phyloP scores from a whole-genome alignment of 1,140 invertebrate genomes.

The Marisa cornuarietis region DNA sequence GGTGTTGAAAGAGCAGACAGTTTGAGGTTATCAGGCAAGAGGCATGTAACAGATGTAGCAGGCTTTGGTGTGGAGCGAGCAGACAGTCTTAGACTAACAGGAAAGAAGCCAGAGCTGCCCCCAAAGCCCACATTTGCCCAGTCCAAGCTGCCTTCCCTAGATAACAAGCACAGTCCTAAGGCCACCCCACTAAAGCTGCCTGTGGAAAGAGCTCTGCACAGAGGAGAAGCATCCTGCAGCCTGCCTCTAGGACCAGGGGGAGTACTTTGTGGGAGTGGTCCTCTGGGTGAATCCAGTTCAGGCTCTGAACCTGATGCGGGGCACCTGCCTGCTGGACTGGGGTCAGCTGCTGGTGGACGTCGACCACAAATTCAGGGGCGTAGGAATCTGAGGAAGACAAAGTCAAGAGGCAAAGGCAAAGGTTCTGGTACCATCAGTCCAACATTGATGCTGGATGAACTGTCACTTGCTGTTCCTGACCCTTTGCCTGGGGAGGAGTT shows the following conservation, averaged over 20 bases:
- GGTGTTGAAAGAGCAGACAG: slow-evolving; percentile 28
- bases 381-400: slow-evolving; percentile 58
- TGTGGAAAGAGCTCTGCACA: slow-evolving; percentile 27
- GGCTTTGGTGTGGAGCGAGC: slow-evolving; percentile 23
- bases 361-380: slow-evolving; percentile 34
- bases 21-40: slow-evolving; percentile 11
- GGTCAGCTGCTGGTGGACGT: slow-evolving; percentile 36
- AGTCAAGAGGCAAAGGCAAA: slow-evolving; percentile 61
- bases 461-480: slow-evolving; percentile 13
- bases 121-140: slow-evolving; percentile 37
- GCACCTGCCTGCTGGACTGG: slow-evolving; percentile 24
- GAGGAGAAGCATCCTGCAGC: slow-evolving; percentile 23
- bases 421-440: slow-evolving; percentile 50
- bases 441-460: slow-evolving; percentile 28
- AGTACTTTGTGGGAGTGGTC: slow-evolving; percentile 3
- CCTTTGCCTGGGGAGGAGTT: background rate
- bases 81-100: slow-evolving; percentile 12
- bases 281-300: slow-evolving; percentile 53
- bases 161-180: slow-evolving; percentile 29
- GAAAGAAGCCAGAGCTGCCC: slow-evolving; percentile 33
- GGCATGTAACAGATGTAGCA: slow-evolving; percentile 1
- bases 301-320: slow-evolving; percentile 57
- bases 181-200: slow-evolving; percentile 23
- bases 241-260: background rate
- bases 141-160: slow-evolving; percentile 23